Evolutionary conservation across 2,113 vertebrate species (phyloP).

Genomic region (Bujurquina vittata): DNA sequence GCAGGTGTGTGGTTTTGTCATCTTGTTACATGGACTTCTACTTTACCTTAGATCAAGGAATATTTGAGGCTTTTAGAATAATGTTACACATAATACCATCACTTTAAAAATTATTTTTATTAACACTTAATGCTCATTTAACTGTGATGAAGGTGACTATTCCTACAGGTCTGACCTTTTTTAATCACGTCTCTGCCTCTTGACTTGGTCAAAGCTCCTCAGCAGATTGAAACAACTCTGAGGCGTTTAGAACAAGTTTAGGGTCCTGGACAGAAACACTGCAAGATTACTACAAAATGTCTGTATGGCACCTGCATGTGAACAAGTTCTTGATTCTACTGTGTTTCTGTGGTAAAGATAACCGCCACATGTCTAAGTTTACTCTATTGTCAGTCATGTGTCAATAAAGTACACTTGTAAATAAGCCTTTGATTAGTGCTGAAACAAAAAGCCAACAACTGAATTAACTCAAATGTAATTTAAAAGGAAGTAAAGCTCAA

Average conservation of each 20-base stretch:
- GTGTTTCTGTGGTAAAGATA: neutral
- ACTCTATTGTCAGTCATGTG: neutral
- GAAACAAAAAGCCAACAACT: neutral
- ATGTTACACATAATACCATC: neutral
- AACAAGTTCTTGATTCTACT: neutral
- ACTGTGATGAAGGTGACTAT: neutral
- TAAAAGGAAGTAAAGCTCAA: too few species aligned
- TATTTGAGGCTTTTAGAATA: neutral
- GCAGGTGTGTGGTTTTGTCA: slow-evolving; percentile 57
- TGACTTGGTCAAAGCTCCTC: slow-evolving; percentile 84
- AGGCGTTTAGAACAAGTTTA: slow-evolving; percentile 83
- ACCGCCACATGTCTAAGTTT: slow-evolving; percentile 14
- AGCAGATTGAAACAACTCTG: slow-evolving; percentile 68
- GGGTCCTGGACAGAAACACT: slow-evolving; percentile 60
- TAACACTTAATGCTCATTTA: neutral
- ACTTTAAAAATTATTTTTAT: neutral
- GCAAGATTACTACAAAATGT: neutral
- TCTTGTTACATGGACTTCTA: neutral
- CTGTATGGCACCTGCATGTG: neutral
- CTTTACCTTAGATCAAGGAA: neutral
- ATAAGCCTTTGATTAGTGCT: neutral
- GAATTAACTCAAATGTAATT: too few species aligned
- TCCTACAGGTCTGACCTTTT: neutral
- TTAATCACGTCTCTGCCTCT: slow-evolving; percentile 54
- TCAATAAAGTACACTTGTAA: neutral